These are phyloP conservation scores for Tribolium freemani DNA, from an alignment of 2,888 invertebrate genomes.

Conservation along the genomic window DNA sequence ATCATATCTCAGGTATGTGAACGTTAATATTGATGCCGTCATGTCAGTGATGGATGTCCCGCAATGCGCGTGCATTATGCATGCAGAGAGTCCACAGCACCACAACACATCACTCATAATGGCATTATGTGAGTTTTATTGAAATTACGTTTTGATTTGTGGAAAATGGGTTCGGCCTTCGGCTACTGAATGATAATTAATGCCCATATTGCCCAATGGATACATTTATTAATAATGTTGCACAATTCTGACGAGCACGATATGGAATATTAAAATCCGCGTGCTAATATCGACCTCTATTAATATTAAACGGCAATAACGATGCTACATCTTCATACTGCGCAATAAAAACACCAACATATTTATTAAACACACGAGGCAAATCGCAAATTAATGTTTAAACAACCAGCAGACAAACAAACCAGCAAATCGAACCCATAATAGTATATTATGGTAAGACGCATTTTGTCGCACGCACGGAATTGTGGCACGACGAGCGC, in stretches of 20 bases:
- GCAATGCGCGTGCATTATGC: constrained; percentile 48
- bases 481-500: too few species aligned
- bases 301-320: constrained; percentile 6
- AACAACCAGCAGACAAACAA: too few species aligned
- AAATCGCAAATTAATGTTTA: too few species aligned
- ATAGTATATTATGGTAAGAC: too few species aligned
- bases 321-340: not conserved
- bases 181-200: constrained; percentile 44
- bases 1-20: constrained; percentile 49
- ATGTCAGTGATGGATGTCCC: constrained; percentile 48
- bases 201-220: constrained; percentile 19
- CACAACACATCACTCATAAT: constrained; percentile 52
- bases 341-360: not conserved
- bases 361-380: too few species aligned
- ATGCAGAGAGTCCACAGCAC: constrained; percentile 44
- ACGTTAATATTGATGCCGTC: constrained; percentile 48
- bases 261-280: constrained; percentile 20
- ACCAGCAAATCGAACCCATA: too few species aligned
- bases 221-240: constrained; percentile 24
- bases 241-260: constrained; percentile 22
- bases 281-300: constrained; percentile 8
- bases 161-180: constrained; percentile 51
- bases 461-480: too few species aligned
- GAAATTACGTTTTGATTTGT: constrained; percentile 48
- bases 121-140: constrained; percentile 53